Percentiles rank a stretch among this genome's conserved stretches.
These are phyloP conservation scores for Montipora capricornis DNA, from an alignment of 64 coral and sea anemone species.

Conservation along the genomic window DNA sequence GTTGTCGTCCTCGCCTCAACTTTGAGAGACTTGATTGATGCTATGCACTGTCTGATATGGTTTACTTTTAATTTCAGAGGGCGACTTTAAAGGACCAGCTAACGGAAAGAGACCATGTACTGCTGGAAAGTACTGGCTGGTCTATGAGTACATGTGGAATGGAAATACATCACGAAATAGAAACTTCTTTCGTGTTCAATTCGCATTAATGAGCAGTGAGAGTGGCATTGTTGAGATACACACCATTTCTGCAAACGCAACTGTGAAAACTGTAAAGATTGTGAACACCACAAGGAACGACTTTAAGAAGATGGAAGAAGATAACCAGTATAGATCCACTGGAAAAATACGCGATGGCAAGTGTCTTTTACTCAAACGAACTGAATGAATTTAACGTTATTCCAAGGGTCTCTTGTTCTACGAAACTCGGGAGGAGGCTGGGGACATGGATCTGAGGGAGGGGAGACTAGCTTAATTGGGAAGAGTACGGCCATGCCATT, in stretches of 20 bases:
- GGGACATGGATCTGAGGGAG: too few species aligned
- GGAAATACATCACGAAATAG: neutral
- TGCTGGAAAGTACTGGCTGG: neutral
- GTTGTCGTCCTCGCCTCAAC: too few species aligned
- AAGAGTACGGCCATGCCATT: neutral
- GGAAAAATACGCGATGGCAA: slow-evolving; percentile 37
- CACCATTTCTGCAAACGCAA: neutral
- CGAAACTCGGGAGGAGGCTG: too few species aligned
- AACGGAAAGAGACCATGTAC: neutral
- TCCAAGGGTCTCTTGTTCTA: too few species aligned
- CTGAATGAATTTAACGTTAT: too few species aligned
- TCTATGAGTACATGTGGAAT: neutral
- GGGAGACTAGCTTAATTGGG: neutral
- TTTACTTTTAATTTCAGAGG: neutral
- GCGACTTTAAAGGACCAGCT: neutral
- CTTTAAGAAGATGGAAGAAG: neutral
- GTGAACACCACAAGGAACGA: neutral
- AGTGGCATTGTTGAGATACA: neutral
- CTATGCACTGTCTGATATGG: neutral
- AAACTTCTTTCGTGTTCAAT: neutral
- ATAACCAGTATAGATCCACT: neutral
- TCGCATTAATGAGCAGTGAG: neutral
- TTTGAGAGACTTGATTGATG: neutral
- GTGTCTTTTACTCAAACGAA: neutral
- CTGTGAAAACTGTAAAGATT: neutral